Percentiles rank a stretch among this genome's conserved stretches.
Evolutionary conservation across 2,113 vertebrate genomes (phyloP).

Genomic region (Ophiodon elongatus): DNA sequence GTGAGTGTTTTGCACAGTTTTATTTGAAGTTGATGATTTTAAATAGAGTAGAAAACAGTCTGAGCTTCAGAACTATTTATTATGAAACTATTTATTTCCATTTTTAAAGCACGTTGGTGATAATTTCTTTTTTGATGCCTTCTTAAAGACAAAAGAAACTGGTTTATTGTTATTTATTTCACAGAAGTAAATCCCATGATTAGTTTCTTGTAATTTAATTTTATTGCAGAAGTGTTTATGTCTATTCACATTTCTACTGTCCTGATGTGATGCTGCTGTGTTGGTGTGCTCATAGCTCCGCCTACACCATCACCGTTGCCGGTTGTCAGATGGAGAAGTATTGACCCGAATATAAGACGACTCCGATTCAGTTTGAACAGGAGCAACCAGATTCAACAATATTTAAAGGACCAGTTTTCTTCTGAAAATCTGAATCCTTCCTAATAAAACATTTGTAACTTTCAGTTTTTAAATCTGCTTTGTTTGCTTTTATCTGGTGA

Average conservation of each 20-base stretch:
- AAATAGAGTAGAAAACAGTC: not conserved
- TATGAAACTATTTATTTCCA: not conserved
- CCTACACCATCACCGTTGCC: slow-evolving; percentile 9
- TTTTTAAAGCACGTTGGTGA: not conserved
- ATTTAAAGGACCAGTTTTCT: no score
- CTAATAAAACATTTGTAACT: no score
- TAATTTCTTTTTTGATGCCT: not conserved
- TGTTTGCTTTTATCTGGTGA: no score
- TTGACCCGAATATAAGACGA: not conserved
- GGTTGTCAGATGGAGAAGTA: not conserved
- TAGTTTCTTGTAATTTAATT: not conserved
- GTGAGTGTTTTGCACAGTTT: not conserved
- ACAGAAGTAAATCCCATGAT: not conserved
- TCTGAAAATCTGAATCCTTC: no score
- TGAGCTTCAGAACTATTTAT: not conserved
- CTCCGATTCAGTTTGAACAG: no score
- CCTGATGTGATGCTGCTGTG: not conserved
- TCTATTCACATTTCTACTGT: not conserved
- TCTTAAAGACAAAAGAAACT: not conserved
- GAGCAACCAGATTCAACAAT: no score
- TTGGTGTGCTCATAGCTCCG: slow-evolving; percentile 25
- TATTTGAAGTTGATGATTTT: not conserved
- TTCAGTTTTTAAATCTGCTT: no score
- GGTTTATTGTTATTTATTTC: not conserved
- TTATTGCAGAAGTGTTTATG: not conserved